Base-by-base conservation (phyloP, 2,113 vertebrate genomes). In the Lota lota region DNA sequence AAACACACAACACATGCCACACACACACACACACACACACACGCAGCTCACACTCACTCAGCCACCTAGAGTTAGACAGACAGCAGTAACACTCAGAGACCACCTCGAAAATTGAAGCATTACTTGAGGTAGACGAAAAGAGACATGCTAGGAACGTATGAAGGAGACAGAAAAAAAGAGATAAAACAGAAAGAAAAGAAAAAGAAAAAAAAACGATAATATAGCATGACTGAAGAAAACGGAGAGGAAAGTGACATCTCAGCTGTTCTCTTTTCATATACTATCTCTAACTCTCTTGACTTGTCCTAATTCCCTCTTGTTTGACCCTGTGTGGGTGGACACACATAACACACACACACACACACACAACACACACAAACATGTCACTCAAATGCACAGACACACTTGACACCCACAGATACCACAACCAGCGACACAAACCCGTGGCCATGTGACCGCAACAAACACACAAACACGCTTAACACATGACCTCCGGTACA, bases 1-100 rank as follows among this genome's bases (percentile, higher is more conserved):
- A 75, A 80, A 83, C 79, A 54, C 72, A 80, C 85, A 69, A 80
- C 85, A 62, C 69, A 73, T 81, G n/a, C n/a, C n/a, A n/a, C n/a
- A n/a, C n/a, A n/a, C n/a, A n/a, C n/a, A n/a, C n/a, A n/a, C n/a
- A n/a, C 77, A 79, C 64, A 74, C 51, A 14, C 62, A 63, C 61
- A 61, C 14, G 5, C 22, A 83, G 77, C 74, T 89, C 86, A 84
- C 74, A 79, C 88, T 88, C n/a, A n/a, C n/a, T 36, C 28, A 33
- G 87, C 61, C 63, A 20, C 79, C 79, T 88, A n/a, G n/a, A n/a
- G n/a, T n/a, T n/a, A n/a, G n/a, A n/a, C n/a, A n/a, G n/a, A n/a
- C n/a, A n/a, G n/a, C n/a, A n/a, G n/a, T n/a, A n/a, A n/a, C n/a
- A n/a, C n/a, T n/a, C n/a, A n/a, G n/a, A n/a, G n/a, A n/a, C n/a